A percentile compares a stretch with the other conserved stretches of the same genome.
These are phyloP conservation scores for Clamator glandarius DNA, from an alignment of 2,797 vertebrate species.

Conservation along the genomic window DNA sequence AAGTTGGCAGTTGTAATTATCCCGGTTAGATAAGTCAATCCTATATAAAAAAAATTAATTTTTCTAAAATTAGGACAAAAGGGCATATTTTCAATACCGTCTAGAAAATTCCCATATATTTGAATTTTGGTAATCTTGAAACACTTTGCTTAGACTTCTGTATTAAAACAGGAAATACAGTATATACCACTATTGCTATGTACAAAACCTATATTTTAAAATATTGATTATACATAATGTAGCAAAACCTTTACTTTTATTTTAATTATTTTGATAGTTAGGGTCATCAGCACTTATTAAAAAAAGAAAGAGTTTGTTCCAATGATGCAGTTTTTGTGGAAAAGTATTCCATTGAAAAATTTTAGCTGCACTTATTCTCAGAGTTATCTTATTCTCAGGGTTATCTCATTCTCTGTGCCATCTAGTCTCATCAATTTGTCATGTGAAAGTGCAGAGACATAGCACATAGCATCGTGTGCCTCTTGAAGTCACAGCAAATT, in stretches of 20 bases:
- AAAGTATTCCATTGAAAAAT: not conserved
- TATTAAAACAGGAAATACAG: not conserved
- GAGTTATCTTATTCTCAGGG: not conserved
- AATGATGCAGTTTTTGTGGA: not conserved
- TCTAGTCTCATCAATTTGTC: not conserved
- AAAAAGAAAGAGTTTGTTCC: not conserved
- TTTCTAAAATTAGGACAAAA: not conserved
- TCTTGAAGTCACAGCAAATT: not conserved
- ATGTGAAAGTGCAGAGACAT: not conserved
- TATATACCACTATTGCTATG: not conserved
- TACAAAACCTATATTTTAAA: not conserved
- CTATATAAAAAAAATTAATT: not conserved
- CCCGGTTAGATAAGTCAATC: not conserved
- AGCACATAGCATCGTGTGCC: not conserved
- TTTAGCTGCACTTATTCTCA: not conserved
- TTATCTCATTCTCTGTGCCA: not conserved
- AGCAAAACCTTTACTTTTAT: not conserved
- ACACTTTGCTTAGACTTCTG: not conserved
- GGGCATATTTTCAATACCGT: too few relatives aligned
- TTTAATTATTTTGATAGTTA: not conserved
- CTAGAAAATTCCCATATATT: too few relatives aligned
- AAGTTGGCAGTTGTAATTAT: not conserved
- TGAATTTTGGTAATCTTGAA: too few relatives aligned
- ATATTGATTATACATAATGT: not conserved
- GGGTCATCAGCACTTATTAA: not conserved